Base-by-base conservation (phyloP, 2,113 vertebrate species). In the Peromyscus leucopus region DNA sequence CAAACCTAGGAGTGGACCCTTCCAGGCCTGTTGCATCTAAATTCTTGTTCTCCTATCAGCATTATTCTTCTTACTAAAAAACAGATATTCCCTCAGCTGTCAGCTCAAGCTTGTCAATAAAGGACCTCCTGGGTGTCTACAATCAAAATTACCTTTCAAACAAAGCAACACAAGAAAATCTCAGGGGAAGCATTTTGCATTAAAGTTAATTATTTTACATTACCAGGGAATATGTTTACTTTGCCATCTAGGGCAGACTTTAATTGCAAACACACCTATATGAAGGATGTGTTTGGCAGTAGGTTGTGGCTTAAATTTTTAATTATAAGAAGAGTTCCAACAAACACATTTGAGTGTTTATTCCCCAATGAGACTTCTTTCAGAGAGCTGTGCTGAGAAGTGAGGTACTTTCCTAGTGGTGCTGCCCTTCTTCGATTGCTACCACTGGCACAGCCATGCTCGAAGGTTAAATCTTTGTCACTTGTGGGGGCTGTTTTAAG, bases 281-380 rank as follows among this genome's bases (percentile, higher is more conserved):
- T 72, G 85, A 93, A 93, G 48, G 39, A 67, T 83, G 16, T 67
- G 21, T 90, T 72, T 90, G 75, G 85, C 11, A 76, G 9, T 42
- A 4, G 48, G 33, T 57, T 86, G 12, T 74, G 31, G 78, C 61
- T 95, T 93, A 90, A 83, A 96, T 1, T 75, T 92, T 95, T 91
- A 97, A 67, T 76, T 89, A 24, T 84, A 61, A 78, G 42, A 85
- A 79, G 16, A 84, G 3, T 72, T 95, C 90, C 57, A 84, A 67
- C 22, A 96, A 96, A 95, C 65, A 82, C 33, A 16, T 11, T 82
- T 89, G 33, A 85, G 80, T 80, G 16, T 88, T 93, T 96, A 72
- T 42, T 69, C 21, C 15, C 11, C 79, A 80, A 84, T 51, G 21
- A 74, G n/a, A 51, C 9, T 88, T 55, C 80, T 95, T 93, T 92